Percentiles rank a stretch among this genome's conserved stretches.
phyloP scores from a whole-genome alignment of 2,888 invertebrate species.

The Abrostola tripartita region DNA sequence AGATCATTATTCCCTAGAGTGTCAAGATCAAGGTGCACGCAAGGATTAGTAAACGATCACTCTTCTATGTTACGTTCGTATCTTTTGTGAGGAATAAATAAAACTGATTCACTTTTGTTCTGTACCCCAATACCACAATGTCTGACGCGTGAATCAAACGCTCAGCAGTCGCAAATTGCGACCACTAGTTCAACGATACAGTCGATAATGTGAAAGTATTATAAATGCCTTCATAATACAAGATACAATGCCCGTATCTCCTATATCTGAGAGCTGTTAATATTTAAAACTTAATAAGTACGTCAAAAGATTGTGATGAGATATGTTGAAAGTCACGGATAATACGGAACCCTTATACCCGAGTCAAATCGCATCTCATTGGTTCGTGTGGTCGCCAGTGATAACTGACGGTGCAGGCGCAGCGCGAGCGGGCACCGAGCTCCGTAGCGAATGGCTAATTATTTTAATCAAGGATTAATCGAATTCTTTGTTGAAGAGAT shows the following conservation, averaged over 20 bases:
- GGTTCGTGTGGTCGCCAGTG: conserved; percentile 21
- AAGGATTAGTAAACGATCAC: too few species aligned
- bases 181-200: too few species aligned
- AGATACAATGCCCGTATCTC: not conserved
- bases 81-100: too few species aligned
- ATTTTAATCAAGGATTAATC: conserved; percentile 79
- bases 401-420: conserved; percentile 2
- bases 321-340: conserved; percentile 9
- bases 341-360: conserved; percentile 12
- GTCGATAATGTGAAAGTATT: too few species aligned
- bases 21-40: too few species aligned
- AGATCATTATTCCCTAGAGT: too few species aligned
- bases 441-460: conserved; percentile 76
- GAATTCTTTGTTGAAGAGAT: conserved; percentile 68
- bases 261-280: not conserved
- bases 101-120: too few species aligned
- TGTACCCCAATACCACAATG: too few species aligned
- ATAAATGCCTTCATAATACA: too few species aligned
- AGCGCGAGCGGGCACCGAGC: conserved; percentile 24
- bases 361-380: conserved; percentile 37
- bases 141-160: too few species aligned
- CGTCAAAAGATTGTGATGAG: conserved; percentile 8
- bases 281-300: not conserved
- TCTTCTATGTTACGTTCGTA: too few species aligned
- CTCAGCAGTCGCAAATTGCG: too few species aligned